Base-by-base conservation (phyloP, 1,140 invertebrate genomes). In the Chelonus insularis region DNA sequence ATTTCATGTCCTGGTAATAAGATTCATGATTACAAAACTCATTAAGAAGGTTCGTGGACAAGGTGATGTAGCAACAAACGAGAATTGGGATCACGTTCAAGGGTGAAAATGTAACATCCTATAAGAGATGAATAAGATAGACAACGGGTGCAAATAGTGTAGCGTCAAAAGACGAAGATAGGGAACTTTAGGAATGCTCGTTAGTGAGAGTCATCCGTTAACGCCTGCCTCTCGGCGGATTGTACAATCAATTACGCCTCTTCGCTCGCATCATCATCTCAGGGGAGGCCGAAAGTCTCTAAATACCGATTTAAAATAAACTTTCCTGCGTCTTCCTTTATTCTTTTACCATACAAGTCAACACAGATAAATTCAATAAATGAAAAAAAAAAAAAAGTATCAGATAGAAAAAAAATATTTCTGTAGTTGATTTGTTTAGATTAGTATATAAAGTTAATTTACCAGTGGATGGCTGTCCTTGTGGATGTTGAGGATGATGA, bases 401-500 rank as follows among this genome's bases (percentile, higher is more conserved):
- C 25, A 29, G 25, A 29, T 4, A 29, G 25, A 16, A 52, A 52
- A 36, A 9, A 32, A 52, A 6, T 2, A 52, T 34, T 34, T 34
- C 21, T 34, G n/a, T n/a, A n/a, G n/a, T n/a, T n/a, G n/a, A n/a
- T n/a, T n/a, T n/a, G n/a, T n/a, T n/a, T n/a, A n/a, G n/a, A n/a
- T n/a, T 16, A 16, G 9, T 12, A 14, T 14, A 32, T 29, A 5
- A 21, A 12, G 23, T 11, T 21, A 21, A 56, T 25, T 56, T 43
- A 56, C 54, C 54, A 20, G 54, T 18, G 14, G 59, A 23, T 4
- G 68, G 67, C 55, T 73, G 69, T 18, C 69, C 72, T 37, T 81
- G 77, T 0, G 81, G 81, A 51, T 83, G 77, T 11, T 83, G 82
- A 1, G 84, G 82, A 70, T 84, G 84, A 66, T 86, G 85, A 1